Conservation (phyloP, 2,888 invertebrate species). For the Harpagoxenus sublaevis region DNA sequence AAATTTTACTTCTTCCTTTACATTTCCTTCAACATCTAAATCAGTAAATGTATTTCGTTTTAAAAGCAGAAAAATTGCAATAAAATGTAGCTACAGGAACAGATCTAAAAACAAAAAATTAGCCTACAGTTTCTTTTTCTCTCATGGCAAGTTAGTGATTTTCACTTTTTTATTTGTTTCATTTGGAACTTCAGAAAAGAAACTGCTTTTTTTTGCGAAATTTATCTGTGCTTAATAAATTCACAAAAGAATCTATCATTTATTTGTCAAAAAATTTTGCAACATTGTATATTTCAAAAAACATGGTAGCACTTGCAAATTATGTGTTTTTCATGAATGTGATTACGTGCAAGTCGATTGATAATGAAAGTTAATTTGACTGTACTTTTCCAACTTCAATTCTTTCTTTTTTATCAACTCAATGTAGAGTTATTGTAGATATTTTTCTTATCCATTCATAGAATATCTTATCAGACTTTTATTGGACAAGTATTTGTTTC, state of each 20-base stretch:
- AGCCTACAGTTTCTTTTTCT: too few relatives aligned
- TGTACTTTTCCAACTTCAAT: neutral
- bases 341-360: neutral
- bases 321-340: neutral
- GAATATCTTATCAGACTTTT: neutral
- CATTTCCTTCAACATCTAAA: neutral
- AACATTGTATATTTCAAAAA: neutral
- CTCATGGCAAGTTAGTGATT: too few relatives aligned
- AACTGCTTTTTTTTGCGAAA: neutral
- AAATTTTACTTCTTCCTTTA: neutral
- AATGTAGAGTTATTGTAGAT: neutral
- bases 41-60: neutral
- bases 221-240: neutral
- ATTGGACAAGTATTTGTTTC: neutral
- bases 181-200: neutral
- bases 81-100: neutral
- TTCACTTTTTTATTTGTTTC: neutral
- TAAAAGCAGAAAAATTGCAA: neutral
- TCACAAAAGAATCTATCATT: neutral
- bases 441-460: slow-evolving; percentile 11
- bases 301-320: neutral
- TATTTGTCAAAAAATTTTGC: neutral
- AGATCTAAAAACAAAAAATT: neutral
- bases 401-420: neutral
- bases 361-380: neutral